Evolutionary conservation across 1,140 invertebrate genomes (phyloP).

Genomic region (Sarcophaga peregrina): DNA sequence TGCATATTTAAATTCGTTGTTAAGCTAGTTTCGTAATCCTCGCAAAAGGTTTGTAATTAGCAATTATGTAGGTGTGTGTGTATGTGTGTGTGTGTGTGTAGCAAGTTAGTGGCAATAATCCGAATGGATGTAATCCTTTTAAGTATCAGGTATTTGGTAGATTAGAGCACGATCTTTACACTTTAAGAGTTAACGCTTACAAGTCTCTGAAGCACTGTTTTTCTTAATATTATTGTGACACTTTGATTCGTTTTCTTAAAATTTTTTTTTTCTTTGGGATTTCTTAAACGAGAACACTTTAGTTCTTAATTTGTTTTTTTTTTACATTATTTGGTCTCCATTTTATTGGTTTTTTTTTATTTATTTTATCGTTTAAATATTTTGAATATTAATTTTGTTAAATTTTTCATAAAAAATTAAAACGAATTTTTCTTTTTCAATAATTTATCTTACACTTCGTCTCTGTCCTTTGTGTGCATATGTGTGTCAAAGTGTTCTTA

Average conservation of each 20-base stretch:
- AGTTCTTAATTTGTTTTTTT: background rate
- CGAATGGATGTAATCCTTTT: background rate
- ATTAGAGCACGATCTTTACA: constrained; percentile 27
- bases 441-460: background rate
- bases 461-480: no score
- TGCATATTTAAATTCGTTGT: constrained; percentile 53
- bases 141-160: background rate
- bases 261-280: background rate
- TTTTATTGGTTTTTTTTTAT: constrained; percentile 1
- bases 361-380: constrained; percentile 1
- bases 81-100: no score
- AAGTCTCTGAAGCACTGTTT: background rate
- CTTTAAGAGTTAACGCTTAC: background rate
- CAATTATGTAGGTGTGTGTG: no score
- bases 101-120: background rate
- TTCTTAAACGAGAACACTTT: no score
- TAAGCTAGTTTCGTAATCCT: background rate
- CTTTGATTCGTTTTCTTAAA: background rate
- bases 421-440: background rate
- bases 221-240: constrained; percentile 1
- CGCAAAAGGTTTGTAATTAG: background rate
- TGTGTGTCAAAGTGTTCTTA: constrained; percentile 54
- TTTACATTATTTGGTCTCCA: background rate
- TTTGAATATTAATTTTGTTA: constrained; percentile 4
- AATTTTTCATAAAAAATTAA: background rate